Base-by-base conservation (phyloP, 30 jellyfish, hydroid and myxozoan species). In the Chrysaora quinquecirrha region DNA sequence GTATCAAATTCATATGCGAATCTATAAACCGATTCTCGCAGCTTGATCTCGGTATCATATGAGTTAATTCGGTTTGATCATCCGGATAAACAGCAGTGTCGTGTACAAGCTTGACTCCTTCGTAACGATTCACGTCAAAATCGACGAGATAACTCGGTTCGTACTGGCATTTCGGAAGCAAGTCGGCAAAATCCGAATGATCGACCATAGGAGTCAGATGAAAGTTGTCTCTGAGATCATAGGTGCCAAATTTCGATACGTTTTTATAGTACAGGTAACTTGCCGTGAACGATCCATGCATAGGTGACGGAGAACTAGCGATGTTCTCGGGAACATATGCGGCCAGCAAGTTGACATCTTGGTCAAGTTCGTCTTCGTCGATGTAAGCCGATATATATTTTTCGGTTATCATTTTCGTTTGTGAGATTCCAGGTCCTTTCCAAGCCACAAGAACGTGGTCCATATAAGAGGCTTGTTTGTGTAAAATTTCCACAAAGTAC, bases 41-140 rank as follows among this genome's bases (percentile, higher is more conserved):
- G 61, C 73, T 80, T 10, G 67, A 56, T 16, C 61, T 30, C 14
- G 81, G 69, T 20, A 62, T 69, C 97, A 86, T 85, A 69, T 86
- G 96, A n/a, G 92, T 71, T 24, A 85, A 62, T 47, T 86, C 97
- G 18, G 98, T 92, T 30, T 71, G 67, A 60, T 92, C 98, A 50
- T 79, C 80, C 69, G 98, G 98, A 73, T 52, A 92, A n/a, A 92
- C 87, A 1, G 98, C 91, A 27, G 92, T 92, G 34, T 92, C 98
- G 69, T 92, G 98, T 18, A 92, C 71, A 21, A 92, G 86, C 11
- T 79, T 63, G 21, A 92, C 98, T 1, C 98, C 98, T 71, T 92
- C 97, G 85, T 92, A 92, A 24, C 98, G 91, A 54, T 75, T 82
- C 1, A 93, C 97, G 28, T 86, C 78, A 48, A 92, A 92, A 48